Evolutionary conservation across 2,888 invertebrate genomes (phyloP).

Genomic region (Nephrotoma guestfalica): DNA sequence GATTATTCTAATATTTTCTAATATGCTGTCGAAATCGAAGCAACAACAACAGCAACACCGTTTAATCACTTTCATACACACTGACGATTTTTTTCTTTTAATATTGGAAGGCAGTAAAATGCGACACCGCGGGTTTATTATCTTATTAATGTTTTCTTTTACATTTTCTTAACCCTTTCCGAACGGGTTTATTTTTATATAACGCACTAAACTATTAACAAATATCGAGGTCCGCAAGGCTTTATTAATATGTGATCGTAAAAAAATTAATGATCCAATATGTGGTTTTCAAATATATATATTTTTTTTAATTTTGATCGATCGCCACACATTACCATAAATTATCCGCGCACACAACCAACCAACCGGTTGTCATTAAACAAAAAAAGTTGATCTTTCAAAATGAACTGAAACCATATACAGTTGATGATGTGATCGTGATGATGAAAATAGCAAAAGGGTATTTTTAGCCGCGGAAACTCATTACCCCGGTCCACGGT

Average conservation of each 20-base stretch:
- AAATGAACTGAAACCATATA: not conserved
- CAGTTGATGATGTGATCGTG: not conserved
- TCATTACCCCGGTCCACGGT: no score
- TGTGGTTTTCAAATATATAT: not conserved
- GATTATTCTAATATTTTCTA: not conserved
- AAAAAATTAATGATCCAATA: not conserved
- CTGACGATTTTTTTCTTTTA: not conserved
- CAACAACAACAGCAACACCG: not conserved
- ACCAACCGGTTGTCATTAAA: not conserved
- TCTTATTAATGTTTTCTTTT: not conserved
- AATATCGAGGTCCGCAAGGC: not conserved
- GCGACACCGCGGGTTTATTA: not conserved
- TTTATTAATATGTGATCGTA: not conserved
- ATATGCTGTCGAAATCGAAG: not conserved
- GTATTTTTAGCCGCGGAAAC: no score
- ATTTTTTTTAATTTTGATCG: not conserved
- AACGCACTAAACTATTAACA: not conserved
- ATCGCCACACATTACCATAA: not conserved
- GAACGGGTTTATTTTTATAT: not conserved
- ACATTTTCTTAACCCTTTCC: not conserved
- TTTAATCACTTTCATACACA: not conserved
- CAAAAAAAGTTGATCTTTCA: not conserved
- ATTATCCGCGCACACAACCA: not conserved
- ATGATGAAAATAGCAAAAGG: not conserved
- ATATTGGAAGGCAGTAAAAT: not conserved